Percentiles rank a stretch among this genome's conserved stretches.
phyloP scores from a whole-genome alignment of 2,888 invertebrate species.

The Nymphalis polychloros region DNA sequence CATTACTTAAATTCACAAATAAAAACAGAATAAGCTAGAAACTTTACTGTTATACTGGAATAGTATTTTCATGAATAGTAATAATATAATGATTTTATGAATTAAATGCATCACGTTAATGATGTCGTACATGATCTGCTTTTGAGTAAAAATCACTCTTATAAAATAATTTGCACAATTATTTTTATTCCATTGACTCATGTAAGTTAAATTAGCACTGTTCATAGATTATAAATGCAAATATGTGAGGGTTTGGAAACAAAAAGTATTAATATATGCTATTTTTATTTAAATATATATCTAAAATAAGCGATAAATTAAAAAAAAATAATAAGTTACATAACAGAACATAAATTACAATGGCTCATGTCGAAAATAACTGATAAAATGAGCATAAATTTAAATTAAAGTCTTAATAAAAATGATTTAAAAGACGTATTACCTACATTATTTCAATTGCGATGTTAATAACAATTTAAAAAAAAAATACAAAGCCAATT shows the following conservation, averaged over 20 bases:
- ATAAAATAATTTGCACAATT: too few species aligned
- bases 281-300: conserved; percentile 53
- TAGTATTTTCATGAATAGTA: too few species aligned
- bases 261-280: conserved; percentile 47
- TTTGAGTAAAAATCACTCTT: too few species aligned
- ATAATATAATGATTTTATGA: too few species aligned
- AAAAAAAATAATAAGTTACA: conserved; percentile 51
- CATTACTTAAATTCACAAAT: neutral
- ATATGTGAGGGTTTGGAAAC: conserved; percentile 20
- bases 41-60: too few species aligned
- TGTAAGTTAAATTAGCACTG: too few species aligned
- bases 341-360: conserved; percentile 49
- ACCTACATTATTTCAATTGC: conserved; percentile 21
- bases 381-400: conserved; percentile 50
- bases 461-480: conserved; percentile 36
- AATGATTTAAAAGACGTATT: conserved; percentile 1
- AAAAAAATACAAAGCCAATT: conserved; percentile 33
- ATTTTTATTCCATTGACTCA: too few species aligned
- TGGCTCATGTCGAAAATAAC: conserved; percentile 35
- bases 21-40: neutral
- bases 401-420: conserved; percentile 55
- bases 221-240: neutral
- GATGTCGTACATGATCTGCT: too few species aligned
- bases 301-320: conserved; percentile 59
- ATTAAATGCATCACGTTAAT: too few species aligned